These are phyloP conservation scores for Pseudorasbora parva DNA, from an alignment of 2,113 vertebrate species.

Conservation along the genomic window DNA sequence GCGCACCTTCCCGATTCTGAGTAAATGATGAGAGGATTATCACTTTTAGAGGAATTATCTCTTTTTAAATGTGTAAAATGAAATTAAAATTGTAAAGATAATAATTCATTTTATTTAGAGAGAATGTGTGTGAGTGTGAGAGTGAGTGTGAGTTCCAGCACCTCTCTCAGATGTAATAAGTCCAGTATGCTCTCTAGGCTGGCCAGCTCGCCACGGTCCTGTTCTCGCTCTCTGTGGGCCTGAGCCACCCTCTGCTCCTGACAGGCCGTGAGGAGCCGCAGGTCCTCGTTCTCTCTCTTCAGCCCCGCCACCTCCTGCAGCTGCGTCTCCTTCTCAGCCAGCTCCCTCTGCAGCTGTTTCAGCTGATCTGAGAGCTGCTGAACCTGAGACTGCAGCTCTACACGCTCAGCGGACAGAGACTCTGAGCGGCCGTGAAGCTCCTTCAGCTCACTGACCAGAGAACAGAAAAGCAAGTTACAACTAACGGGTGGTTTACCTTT, in stretches of 20 bases:
- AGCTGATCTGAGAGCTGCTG: constrained; percentile 74
- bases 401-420: constrained; percentile 72
- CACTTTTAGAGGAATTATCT: not conserved
- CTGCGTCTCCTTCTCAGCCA: constrained; percentile 68
- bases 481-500: not conserved
- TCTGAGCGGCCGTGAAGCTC: constrained; percentile 74
- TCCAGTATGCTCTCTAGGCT: constrained; percentile 81
- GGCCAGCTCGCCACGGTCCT: constrained; percentile 78
- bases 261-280: constrained; percentile 71
- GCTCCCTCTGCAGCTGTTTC: constrained; percentile 77
- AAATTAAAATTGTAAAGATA: not conserved
- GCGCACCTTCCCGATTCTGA: constrained; percentile 64
- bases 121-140: not conserved
- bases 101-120: not conserved
- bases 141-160: constrained; percentile 29
- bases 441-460: constrained; percentile 76
- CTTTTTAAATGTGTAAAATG: not conserved
- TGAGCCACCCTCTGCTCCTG: constrained; percentile 78
- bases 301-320: constrained; percentile 74
- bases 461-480: constrained; percentile 7
- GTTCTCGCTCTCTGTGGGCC: constrained; percentile 79
- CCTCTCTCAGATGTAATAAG: constrained; percentile 78
- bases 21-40: not conserved
- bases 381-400: constrained; percentile 74
- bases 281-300: constrained; percentile 79